These are phyloP conservation scores for Hirtodrosophila histrioides DNA, from an alignment of 2,888 invertebrate genomes.

Conservation along the genomic window DNA sequence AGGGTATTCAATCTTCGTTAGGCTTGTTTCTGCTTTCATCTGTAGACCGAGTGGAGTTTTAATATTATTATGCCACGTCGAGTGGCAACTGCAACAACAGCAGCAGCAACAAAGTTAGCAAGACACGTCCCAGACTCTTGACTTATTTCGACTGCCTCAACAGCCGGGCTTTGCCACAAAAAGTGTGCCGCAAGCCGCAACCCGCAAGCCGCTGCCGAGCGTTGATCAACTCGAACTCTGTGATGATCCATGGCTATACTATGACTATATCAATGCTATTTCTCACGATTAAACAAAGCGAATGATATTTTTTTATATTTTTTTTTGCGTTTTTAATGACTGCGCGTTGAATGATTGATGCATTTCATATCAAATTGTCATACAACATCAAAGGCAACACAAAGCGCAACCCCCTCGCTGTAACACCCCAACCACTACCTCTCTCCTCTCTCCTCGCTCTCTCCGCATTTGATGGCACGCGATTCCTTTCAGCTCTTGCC, in stretches of 20 bases:
- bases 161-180: conserved; percentile 23
- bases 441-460: neutral
- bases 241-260: conserved; percentile 31
- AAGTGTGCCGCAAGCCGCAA: conserved; percentile 48
- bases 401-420: too few species aligned
- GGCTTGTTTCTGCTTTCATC: conserved; percentile 17
- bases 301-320: conserved; percentile 25
- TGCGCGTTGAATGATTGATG: conserved; percentile 57
- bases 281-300: conserved; percentile 56
- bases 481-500: conserved; percentile 38
- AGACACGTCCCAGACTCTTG: conserved; percentile 58
- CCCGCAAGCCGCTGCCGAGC: conserved; percentile 4
- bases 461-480: conserved; percentile 38
- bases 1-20: too few species aligned
- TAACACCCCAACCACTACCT: conserved; percentile 7
- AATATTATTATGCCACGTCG: conserved; percentile 78
- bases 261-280: conserved; percentile 51
- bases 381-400: conserved; percentile 44
- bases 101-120: conserved; percentile 47
- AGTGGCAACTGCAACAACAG: conserved; percentile 35
- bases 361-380: conserved; percentile 65
- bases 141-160: conserved; percentile 48
- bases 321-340: conserved; percentile 18
- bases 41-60: conserved; percentile 52
- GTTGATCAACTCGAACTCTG: conserved; percentile 16